Base-by-base conservation (phyloP, 2,888 invertebrate species). In the Machimus rusticus region DNA sequence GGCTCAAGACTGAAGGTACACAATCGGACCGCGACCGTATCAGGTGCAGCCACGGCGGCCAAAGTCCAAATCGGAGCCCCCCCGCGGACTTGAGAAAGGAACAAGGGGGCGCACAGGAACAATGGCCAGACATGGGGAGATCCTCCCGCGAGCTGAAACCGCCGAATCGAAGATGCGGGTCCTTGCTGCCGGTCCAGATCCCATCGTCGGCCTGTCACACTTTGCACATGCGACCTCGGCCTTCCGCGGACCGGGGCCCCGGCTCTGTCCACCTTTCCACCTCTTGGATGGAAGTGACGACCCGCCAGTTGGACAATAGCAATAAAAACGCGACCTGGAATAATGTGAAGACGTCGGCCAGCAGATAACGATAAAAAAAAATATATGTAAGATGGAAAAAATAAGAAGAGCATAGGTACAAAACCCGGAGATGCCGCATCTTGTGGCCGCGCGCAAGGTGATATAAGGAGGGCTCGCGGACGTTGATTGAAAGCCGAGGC, bases 41-140 rank as follows among this genome's bases (percentile, higher is more conserved):
- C 88, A 88, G 88, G 88, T 88, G 88, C 86, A 88, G 86, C 88
- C 88, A 74, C 66, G 82, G 78, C 66, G 82, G 12, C 66, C 88
- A 88, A 88, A 81, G 88, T 88, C 88, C 88, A 86, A 88, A 88
- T 88, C 88, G 87, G 82, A 76, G 82, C 12, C 43, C 66, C 43
- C 66, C 43, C 55, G 39, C 87, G 57, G 19, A 74, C 86, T 77
- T 77, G 46, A 86, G 5, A 46, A 84, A 88, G 39, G 84, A 37
- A 34, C 34, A 34, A 34, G 6, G 34, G 34, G 84, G 57, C 34
- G 79, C 12, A 23, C 78, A 88, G 57, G 84, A 82, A 82, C 88
- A 88, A 88, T 86, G 84, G 79, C 84, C 86, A 74, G 79, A 87
- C 86, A 37, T 74, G 74, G 28, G 79, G 43, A 78, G 87, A 87